Evolutionary conservation across 2,888 invertebrate species (phyloP), one percentile per base, ranked within the genome.

Genomic region (Tenthredo distinguenda): DNA sequence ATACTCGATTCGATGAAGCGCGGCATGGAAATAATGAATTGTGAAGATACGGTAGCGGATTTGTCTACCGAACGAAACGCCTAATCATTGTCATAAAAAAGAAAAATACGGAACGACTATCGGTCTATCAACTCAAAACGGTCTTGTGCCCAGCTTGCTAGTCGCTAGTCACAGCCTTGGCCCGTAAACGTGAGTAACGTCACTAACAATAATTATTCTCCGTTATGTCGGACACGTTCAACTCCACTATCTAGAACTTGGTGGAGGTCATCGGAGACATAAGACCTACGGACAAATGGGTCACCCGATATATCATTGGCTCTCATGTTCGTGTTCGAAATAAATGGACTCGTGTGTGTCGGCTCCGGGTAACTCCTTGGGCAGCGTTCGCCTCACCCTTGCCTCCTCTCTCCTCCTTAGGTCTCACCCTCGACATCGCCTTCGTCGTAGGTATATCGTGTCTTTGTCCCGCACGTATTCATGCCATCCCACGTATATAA

Each of bases 301-400:
- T 83, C 83, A 83, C 83, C 83, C 83, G 83, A 68, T 83, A 83
- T 65, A 83, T 83, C 83, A 83, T 83, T 83, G 83, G 83, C 83
- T 83, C 83, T 68, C 83, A 58, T 87, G 88, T 88, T 88, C 88
- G 89, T 88, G 89, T 87, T 88, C 87, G 88, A 90, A 91, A 91
- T 90, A 90, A 91, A 90, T 89, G 89, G 88, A 87, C 85, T 87
- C 88, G 86, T 88, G 85, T 88, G 87, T 87, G 88, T 88, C 47
- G 87, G 88, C 89, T 88, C 89, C 89, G 87, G 88, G 89, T 89
- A 90, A 89, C 89, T 89, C 89, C 89, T 90, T 89, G 90, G 90
- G 86, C 86, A 86, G 86, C 87, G 87, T 88, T 89, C 86, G 88
- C 83, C 68, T 83, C 68, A 37, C 65, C 83, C 68, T 47, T 68